Evolutionary conservation across 2,888 invertebrate genomes (phyloP), one percentile per base, ranked within the genome.

Genomic region (Villa cingulata): DNA sequence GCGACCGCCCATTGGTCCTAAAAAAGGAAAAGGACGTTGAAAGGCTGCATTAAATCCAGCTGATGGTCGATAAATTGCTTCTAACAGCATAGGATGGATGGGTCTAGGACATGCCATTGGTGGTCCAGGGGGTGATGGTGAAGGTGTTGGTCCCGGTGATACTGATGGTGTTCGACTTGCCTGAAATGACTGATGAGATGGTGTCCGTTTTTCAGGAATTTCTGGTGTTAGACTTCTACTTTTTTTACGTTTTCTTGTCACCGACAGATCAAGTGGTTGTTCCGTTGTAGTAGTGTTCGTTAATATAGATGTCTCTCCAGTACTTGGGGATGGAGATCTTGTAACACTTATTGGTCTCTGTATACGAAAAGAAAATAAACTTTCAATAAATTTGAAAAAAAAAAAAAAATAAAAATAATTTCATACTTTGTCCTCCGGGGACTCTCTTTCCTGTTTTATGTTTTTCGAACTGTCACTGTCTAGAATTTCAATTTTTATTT

Each of bases 91-190:
- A 0, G 88, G 87, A 60, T 88, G 86, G 49, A 88, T 80, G 1
- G 88, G 86, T 62, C 84, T 75, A 0, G 91, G 90, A 58, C 87
- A 90, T 0, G 81, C 82, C 71, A 86, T 78, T 9, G 59, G 58
- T 10, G 61, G 51, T 1, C 57, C 54, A 27, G 54, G 51, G 5
- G 70, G 66, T 15, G 70, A 68, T 15, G 69, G 69, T n/a, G 70
- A 70, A 2, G 70, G 68, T 14, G 64, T 65, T 29, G 62, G 65
- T 2, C 62, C 65, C 1, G 67, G 66, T 52, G 64, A 70, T 54
- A 56, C 61, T 9, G 65, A 63, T 34, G 64, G 65, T 41, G 65
- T 58, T 6, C 63, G 63, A 51, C 65, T 67, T 53, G 59, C 62
- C 51, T 56, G 62, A 53, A 55, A 62, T 18, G 63, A 57, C 17